phyloP scores from a whole-genome alignment of 1,140 invertebrate genomes.

The Listronotus oregonensis region DNA sequence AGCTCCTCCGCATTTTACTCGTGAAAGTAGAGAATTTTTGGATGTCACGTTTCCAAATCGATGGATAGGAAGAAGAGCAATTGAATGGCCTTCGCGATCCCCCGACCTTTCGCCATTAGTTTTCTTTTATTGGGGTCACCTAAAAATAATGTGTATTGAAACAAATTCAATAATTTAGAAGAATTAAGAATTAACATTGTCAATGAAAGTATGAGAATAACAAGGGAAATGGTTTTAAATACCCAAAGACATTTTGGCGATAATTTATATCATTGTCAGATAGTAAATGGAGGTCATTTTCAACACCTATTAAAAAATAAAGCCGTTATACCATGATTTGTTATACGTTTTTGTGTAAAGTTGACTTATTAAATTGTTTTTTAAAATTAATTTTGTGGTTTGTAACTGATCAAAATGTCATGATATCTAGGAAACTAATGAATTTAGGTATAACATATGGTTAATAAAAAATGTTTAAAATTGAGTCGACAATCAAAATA shows the following conservation, averaged over 20 bases:
- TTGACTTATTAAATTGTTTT: neutral
- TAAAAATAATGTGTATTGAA: conserved; percentile 2
- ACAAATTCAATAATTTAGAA: conserved; percentile 1
- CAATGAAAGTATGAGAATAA: no score
- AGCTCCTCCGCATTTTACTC: neutral
- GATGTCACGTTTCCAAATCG: no score
- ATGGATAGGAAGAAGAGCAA: no score
- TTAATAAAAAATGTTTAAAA: no score
- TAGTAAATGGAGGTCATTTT: neutral
- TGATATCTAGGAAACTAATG: no score
- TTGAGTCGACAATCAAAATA: no score
- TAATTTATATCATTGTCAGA: neutral
- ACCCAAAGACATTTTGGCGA: conserved; percentile 2
- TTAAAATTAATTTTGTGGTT: neutral
- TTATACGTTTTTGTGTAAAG: neutral
- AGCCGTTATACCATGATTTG: conserved; percentile 5
- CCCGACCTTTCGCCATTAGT: neutral
- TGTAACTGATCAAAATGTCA: neutral
- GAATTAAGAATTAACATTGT: neutral
- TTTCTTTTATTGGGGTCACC: no score
- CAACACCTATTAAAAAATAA: neutral
- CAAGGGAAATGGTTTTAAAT: conserved; percentile 5
- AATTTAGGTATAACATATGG: neutral
- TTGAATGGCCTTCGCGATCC: neutral
- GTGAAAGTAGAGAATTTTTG: neutral